Percentiles rank a stretch among this genome's conserved stretches.
phyloP scores from a whole-genome alignment of 2,888 invertebrate species.

The Phytoseiulus persimilis region DNA sequence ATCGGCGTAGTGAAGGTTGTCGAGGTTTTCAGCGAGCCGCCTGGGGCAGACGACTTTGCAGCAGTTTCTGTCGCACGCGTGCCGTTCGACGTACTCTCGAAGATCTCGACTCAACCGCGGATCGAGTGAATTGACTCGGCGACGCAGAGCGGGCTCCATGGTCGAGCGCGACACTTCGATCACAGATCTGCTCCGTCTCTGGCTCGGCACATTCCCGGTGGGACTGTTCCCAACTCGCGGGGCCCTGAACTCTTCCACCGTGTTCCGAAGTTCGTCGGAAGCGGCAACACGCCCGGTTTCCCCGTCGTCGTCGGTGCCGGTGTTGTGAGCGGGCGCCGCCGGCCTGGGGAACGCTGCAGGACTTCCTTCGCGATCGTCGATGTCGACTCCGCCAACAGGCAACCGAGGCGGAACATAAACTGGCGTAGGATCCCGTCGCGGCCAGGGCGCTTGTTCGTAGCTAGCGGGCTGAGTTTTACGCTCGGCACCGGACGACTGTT shows the following conservation, averaged over 20 bases:
- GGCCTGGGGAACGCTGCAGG: too few relatives aligned
- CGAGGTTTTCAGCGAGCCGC: not conserved
- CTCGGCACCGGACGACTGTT: too few relatives aligned
- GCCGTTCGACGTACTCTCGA: not conserved
- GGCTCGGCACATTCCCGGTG: not conserved
- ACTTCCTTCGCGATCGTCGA: not conserved
- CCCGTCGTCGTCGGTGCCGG: not conserved
- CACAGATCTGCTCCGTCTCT: not conserved
- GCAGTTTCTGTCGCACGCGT: not conserved
- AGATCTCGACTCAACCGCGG: not conserved
- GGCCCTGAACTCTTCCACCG: not conserved
- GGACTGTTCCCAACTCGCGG: not conserved
- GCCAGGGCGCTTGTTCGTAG: too few relatives aligned
- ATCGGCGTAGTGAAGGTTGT: not conserved
- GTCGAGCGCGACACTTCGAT: not conserved
- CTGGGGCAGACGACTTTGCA: constrained; percentile 6
- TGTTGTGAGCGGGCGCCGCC: not conserved
- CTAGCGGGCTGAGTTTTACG: too few relatives aligned
- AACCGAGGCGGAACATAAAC: not conserved
- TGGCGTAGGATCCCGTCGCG: too few relatives aligned
- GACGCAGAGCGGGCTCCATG: not conserved
- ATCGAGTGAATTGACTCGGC: not conserved
- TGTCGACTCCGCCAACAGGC: not conserved
- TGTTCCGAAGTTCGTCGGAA: not conserved
- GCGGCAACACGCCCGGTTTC: not conserved